Percentiles rank a stretch among this genome's conserved stretches.
These are phyloP conservation scores for Ephydatia muelleri DNA, from an alignment of 37 sponge, comb jelly and placozoan genomes.

Conservation along the genomic window DNA sequence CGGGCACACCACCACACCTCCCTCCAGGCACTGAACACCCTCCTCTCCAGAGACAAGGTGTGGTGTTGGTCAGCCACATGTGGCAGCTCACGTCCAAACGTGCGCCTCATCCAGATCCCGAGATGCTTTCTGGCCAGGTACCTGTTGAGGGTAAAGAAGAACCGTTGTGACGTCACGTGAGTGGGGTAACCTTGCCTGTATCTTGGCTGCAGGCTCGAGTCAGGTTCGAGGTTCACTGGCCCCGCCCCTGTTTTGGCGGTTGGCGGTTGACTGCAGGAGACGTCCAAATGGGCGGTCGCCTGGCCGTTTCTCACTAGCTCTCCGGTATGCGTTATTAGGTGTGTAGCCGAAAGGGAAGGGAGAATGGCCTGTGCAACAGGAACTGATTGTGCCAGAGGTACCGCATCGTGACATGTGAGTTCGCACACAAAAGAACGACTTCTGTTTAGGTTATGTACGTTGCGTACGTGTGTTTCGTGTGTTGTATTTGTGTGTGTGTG, in stretches of 20 bases:
- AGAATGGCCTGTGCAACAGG: neutral
- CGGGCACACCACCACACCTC: constrained; percentile 56
- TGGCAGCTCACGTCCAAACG: constrained; percentile 57
- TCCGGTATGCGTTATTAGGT: neutral
- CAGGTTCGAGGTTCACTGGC: too few species aligned
- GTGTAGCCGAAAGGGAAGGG: neutral
- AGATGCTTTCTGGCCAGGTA: constrained; percentile 43
- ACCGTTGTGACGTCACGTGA: neutral
- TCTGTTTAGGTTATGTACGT: neutral
- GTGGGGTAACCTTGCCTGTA: neutral
- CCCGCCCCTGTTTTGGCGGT: neutral
- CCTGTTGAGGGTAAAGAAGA: neutral
- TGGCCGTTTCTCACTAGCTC: neutral
- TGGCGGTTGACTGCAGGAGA: neutral
- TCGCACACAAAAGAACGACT: neutral
- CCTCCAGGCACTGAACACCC: constrained; percentile 37
- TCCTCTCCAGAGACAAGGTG: constrained; percentile 15
- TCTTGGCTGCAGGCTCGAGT: neutral
- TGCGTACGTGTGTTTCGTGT: neutral
- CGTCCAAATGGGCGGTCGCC: neutral
- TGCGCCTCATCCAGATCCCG: constrained; percentile 27
- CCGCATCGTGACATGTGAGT: neutral
- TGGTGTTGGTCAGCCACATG: constrained; percentile 32
- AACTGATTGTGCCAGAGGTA: neutral
- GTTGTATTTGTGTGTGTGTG: too few species aligned